Evolutionary conservation across 1,140 invertebrate species (phyloP), one percentile per base, ranked within the genome.

Genomic region (Drosophila littoralis): DNA sequence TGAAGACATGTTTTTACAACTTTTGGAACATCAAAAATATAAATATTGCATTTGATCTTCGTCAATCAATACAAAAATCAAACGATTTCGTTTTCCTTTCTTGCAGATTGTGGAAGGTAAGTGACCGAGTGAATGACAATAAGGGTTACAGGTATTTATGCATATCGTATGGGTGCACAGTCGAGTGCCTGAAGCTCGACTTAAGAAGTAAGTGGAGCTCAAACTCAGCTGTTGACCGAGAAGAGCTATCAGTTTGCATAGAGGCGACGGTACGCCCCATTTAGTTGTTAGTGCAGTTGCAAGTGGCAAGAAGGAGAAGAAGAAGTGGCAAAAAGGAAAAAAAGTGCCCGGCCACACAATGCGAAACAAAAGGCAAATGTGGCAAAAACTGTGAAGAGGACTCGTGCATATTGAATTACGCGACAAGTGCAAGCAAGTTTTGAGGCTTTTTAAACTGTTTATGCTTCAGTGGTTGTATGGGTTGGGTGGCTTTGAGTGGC

Each of bases 351-450:
- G 42, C 17, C 51, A 61, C 58, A 58, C 51, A 77, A 71, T 63
- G 52, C 54, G 22, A 75, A 84, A 77, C 58, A 85, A 85, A 75
- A 63, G 74, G 46, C 65, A 54, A 33, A 64, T 75, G 76, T 48
- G 15, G n/a, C 46, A 59, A 57, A 54, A 52, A 71, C 54, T 61
- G 75, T 54, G 71, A 64, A 76, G 58, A 72, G 67, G 33, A 74
- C 71, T 86, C 77, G 72, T 83, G 83, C 83, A 88, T 88, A 88
- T 88, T 88, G 83, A 88, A 88, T 88, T 88, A 88, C 81, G 83
- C 79, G 79, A 83, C 83, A 89, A 88, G 83, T 88, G 84, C 84
- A 69, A 66, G 77, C 79, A 72, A 88, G 83, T 88, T 88, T 86
- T 88, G 79, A 88, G 83, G 83, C 83, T 77, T 89, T 86, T 83